Conservation (phyloP, 1,140 invertebrate species). For the Monomorium pharaonis region DNA sequence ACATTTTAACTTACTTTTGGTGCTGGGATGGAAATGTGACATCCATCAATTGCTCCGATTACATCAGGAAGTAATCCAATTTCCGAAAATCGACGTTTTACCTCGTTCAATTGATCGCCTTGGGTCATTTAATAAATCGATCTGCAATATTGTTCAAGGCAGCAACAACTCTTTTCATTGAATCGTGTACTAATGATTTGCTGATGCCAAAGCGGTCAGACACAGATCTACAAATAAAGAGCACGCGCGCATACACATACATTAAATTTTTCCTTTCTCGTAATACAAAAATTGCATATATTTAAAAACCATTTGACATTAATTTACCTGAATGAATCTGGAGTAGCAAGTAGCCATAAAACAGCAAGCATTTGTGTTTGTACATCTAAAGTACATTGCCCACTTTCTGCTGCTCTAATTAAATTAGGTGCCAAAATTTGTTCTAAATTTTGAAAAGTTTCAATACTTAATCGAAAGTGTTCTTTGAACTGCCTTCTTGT, state of each 20-base stretch:
- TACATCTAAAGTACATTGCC: not conserved
- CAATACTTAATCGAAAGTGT: not conserved
- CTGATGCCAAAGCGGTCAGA: no score
- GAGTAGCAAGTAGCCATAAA: not conserved
- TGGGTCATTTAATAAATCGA: not conserved
- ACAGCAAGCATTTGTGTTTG: not conserved
- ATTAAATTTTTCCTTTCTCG: not conserved
- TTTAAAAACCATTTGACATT: not conserved
- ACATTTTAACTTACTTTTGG: not conserved
- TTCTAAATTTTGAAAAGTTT: not conserved
- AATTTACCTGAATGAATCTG: conserved; percentile 7
- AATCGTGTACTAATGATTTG: not conserved
- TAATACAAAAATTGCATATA: not conserved
- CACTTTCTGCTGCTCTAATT: not conserved
- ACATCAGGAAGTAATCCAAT: not conserved
- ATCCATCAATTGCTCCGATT: no score
- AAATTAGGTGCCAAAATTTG: not conserved
- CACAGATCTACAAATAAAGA: not conserved
- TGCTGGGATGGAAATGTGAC: not conserved
- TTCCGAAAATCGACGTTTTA: not conserved
- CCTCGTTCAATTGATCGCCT: not conserved
- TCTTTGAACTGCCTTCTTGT: not conserved
- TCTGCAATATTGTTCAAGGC: not conserved
- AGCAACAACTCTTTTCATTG: conserved; percentile 3
- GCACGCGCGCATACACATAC: not conserved